These are phyloP conservation scores for Hypotaenidia philippensis DNA, from an alignment of 2,797 vertebrate species.

Conservation along the genomic window DNA sequence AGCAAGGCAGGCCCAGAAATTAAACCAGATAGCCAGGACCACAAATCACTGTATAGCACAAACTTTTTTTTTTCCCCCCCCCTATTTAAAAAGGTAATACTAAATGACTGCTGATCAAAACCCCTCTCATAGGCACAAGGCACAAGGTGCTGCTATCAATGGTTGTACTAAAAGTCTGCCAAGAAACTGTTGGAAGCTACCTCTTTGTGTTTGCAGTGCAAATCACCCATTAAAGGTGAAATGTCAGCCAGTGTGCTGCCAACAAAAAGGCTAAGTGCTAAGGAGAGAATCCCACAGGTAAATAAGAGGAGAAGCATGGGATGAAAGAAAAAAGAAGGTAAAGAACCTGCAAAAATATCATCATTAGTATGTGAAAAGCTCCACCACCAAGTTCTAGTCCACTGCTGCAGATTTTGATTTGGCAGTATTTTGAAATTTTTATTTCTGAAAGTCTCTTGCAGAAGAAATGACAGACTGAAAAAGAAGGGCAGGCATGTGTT, in stretches of 20 bases:
- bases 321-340: background rate
- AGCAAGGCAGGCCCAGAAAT: background rate
- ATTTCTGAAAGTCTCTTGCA: background rate
- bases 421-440: background rate
- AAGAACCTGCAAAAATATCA: background rate
- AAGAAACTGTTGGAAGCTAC: background rate
- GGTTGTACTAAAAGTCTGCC: background rate
- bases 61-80: background rate
- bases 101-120: background rate
- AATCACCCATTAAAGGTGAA: background rate
- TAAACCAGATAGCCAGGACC: background rate
- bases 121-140: background rate
- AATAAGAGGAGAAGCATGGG: fast-evolving
- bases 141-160: background rate
- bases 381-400: background rate
- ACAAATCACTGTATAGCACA: background rate
- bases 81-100: background rate
- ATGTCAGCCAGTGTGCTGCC: background rate
- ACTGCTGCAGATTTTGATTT: background rate
- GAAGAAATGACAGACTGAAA: background rate
- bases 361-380: background rate
- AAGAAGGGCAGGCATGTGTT: background rate
- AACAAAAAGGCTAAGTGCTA: background rate
- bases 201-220: background rate
- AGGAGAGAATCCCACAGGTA: background rate